Percentiles rank a stretch among this genome's conserved stretches.
These are phyloP conservation scores for Macroglossus sobrinus DNA, from an alignment of 2,113 vertebrate genomes.

Conservation along the genomic window DNA sequence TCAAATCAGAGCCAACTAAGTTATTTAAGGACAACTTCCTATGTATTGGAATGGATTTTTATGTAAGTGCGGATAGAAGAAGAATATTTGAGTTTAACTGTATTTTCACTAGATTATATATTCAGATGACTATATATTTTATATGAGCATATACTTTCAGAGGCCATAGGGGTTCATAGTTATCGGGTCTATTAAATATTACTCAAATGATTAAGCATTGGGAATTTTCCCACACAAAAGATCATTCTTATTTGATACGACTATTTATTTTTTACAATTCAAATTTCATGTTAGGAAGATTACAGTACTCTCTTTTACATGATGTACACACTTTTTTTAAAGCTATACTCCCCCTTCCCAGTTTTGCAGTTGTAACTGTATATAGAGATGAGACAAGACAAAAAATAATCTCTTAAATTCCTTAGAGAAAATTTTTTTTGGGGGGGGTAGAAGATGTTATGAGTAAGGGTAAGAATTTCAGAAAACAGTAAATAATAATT, in stretches of 20 bases:
- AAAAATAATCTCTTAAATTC: not conserved
- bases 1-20: not conserved
- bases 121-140: conserved; percentile 4
- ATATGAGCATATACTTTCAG: not conserved
- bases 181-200: not conserved
- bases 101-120: not conserved
- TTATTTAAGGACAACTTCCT: not conserved
- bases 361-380: not conserved
- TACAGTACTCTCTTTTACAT: not conserved
- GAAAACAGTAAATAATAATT: not conserved
- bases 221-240: not conserved
- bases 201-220: not conserved
- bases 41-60: not conserved
- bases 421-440: not conserved
- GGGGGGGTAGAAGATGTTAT: not conserved
- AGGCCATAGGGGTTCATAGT: not conserved
- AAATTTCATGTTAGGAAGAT: conserved; percentile 19
- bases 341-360: not conserved
- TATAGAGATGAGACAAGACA: not conserved
- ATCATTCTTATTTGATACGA: not conserved
- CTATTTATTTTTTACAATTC: not conserved
- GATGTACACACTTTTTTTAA: not conserved
- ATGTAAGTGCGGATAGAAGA: not conserved
- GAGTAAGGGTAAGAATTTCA: conserved; percentile 5
- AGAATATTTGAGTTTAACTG: not conserved